Evolutionary conservation across 1,140 invertebrate genomes (phyloP).

Genomic region (Ostrea denselamellosa): DNA sequence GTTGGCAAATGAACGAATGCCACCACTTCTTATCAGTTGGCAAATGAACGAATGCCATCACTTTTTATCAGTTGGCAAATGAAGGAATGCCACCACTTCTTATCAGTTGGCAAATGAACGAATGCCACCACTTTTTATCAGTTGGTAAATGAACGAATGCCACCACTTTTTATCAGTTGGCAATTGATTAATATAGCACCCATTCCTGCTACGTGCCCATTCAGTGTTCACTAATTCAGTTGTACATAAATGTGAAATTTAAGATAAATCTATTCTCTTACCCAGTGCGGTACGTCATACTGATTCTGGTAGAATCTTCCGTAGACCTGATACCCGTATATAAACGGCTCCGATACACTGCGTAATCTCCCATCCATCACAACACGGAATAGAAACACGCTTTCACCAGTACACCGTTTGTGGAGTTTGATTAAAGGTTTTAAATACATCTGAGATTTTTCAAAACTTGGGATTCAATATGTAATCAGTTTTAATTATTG

Average conservation of each 20-base stretch:
- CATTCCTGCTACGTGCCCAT: background rate
- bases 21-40: too few relatives aligned
- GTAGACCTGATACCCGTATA: background rate
- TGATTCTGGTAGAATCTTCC: background rate
- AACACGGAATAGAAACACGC: background rate
- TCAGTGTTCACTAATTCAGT: background rate
- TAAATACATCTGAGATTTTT: background rate
- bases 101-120: background rate
- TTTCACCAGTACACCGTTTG: background rate
- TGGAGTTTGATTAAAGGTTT: background rate
- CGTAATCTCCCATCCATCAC: background rate
- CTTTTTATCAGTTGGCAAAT: too few relatives aligned
- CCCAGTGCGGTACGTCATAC: conserved; percentile 9
- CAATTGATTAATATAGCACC: too few relatives aligned
- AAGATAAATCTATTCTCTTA: background rate
- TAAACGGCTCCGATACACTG: background rate
- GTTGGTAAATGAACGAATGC: background rate
- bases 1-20: too few relatives aligned
- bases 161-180: too few relatives aligned
- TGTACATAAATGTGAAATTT: background rate
- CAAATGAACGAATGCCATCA: too few relatives aligned
- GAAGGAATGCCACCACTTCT: too few relatives aligned
- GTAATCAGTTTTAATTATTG: conserved; percentile 11
- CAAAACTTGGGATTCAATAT: conserved; percentile 3
- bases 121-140: background rate